phyloP scores from a whole-genome alignment of 2,113 vertebrate species.

The Pica pica region DNA sequence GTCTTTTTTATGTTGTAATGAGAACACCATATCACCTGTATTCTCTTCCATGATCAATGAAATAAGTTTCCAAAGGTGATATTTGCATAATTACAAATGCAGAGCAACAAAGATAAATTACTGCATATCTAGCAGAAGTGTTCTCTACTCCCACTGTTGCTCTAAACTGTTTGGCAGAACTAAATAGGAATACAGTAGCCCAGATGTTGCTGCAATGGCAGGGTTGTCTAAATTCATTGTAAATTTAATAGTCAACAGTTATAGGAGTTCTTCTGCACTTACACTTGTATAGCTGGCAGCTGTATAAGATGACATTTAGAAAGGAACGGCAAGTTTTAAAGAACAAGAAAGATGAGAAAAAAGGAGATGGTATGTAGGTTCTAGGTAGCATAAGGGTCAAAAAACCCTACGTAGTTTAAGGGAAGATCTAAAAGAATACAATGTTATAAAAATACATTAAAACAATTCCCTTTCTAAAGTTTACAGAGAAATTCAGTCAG shows the following conservation, averaged over 20 bases:
- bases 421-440: not conserved
- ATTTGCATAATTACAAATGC: not conserved
- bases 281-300: not conserved
- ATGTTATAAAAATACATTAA: not conserved
- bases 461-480: not conserved
- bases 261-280: not conserved
- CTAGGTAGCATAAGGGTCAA: not conserved
- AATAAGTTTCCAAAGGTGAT: not conserved
- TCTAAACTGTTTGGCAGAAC: conserved; percentile 6
- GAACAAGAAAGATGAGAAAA: not conserved
- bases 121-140: not conserved
- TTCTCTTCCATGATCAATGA: not conserved
- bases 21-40: not conserved
- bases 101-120: conserved; percentile 7
- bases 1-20: not conserved
- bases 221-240: conserved; percentile 7
- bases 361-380: not conserved
- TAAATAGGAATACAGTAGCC: not conserved
- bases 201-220: conserved; percentile 9
- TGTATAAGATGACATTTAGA: not conserved
- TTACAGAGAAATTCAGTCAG: not conserved
- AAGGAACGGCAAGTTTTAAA: not conserved
- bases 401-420: not conserved
- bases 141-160: not conserved
- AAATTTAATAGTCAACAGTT: not conserved